Base-by-base conservation (phyloP, 2,888 invertebrate species). In the Amphimallon solstitiale region DNA sequence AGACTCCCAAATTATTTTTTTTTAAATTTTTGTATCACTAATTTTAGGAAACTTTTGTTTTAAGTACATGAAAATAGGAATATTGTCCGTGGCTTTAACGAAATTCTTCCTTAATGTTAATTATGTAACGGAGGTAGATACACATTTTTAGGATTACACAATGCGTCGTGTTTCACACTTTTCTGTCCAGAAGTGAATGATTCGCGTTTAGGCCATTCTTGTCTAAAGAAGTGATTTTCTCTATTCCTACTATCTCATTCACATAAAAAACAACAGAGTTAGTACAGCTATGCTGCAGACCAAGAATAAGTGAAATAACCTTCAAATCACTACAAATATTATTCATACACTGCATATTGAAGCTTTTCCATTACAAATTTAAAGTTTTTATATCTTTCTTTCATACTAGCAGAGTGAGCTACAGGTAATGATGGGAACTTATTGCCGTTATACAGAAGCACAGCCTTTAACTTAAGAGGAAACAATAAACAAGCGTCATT, bases 121-220 rank as follows among this genome's bases (percentile, higher is more conserved):
- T 46, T 46, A 46, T 5, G 46, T 46, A 46, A 46, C 46, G 46
- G 46, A 46, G 15, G 46, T 46, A 15, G 46, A 46, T 15, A 46
- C 14, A 46, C 15, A 46, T 46, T 9, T 46, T 46, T 46, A 46
- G 46, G 46, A 46, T 46, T 46, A 14, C 46, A 46, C 21, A 46
- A n/a, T 46, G 14, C 19, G 46, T 46, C 46, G 21, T 46, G 6
- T 46, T 46, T 46, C 15, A 46, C 46, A 46, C 14, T 46, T 46
- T 46, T 46, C 46, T 46, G n/a, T 46, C 46, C 46, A 46, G 46
- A 15, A 46, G 21, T 46, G 46, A 9, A 46, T 46, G 46, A 46
- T 46, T 46, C 15, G 46, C 46, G 46, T 3, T 14, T 46, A 46
- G 46, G 15, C 14, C n/a, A 46, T 46, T 21, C 14, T 46, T 46